A percentile compares a stretch with the other conserved stretches of the same genome.
phyloP scores from a whole-genome alignment of 2,797 vertebrate genomes.

The Fundulus diaphanus region DNA sequence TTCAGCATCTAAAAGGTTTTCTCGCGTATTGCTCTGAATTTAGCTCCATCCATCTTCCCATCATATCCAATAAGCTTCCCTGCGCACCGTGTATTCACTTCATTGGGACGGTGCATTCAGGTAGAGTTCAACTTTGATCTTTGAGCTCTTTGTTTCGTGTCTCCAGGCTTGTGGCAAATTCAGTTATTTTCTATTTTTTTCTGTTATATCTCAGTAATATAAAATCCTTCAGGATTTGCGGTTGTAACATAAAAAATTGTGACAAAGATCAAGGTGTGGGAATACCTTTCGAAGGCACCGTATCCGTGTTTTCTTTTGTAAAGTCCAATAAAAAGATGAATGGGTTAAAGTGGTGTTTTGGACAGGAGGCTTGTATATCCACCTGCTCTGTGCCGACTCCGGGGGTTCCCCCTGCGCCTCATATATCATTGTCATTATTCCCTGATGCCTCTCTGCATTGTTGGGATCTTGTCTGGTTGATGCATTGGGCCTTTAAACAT shows the following conservation, averaged over 20 bases:
- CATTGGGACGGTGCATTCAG: neutral
- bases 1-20: neutral
- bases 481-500: slow-evolving; percentile 52
- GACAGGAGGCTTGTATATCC: slow-evolving; percentile 9
- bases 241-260: neutral
- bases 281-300: neutral
- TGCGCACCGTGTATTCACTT: neutral
- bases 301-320: neutral
- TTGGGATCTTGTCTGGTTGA: slow-evolving; percentile 50
- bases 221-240: neutral
- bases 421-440: slow-evolving; percentile 35
- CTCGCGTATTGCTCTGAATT: neutral
- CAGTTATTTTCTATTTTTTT: neutral
- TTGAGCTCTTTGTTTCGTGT: neutral
- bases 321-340: slow-evolving; percentile 15
- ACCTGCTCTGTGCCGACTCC: slow-evolving; percentile 1
- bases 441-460: slow-evolving; percentile 20
- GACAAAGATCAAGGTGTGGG: neutral
- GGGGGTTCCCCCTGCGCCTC: slow-evolving; percentile 19
- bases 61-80: neutral
- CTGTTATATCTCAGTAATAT: neutral
- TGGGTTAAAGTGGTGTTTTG: neutral
- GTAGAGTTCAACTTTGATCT: neutral
- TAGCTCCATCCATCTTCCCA: neutral
- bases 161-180: neutral